Evolutionary conservation across 2,888 invertebrate genomes (phyloP), one percentile per base, ranked within the genome.

Genomic region (Drosophila rubida): DNA sequence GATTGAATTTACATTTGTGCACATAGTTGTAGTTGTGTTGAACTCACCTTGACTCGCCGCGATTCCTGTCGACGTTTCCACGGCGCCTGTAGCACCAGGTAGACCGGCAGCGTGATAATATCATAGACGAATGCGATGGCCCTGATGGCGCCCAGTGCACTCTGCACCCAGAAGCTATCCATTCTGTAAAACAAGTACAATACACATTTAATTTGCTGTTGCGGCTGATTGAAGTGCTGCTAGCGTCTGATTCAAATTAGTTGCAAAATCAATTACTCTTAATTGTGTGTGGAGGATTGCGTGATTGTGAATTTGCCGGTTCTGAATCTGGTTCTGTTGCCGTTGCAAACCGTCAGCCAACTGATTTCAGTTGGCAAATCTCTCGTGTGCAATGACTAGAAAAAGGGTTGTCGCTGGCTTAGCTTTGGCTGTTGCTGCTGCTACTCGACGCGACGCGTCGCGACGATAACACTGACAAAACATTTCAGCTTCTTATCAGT

Each of bases 91-190:
- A 96, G 92, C 72, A 98, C 93, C 87, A 97, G 94, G 93, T 97
- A 98, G 25, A 98, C 94, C 68, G 98, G 97, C 93, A 97, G 96
- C 68, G 98, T 97, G 90, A 98, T 93, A 88, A 98, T 94, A 92
- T 98, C 98, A 93, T 96, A 97, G 77, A 98, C 94, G 91, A 97
- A 95, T 82, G 96, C 95, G 80, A 97, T 93, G 53, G 95, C 95
- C 91, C 95, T 95, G 89, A 97, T 94, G 80, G 96, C 95, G 80
- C 94, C 94, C 88, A 97, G 93, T 88, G 95, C 95, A 90, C 95
- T 93, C 90, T 94, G 94, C 89, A 94, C 94, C 94, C 94, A 94
- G 92, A 94, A 93, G 91, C 94, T 93, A 89, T 94, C 94, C 93
- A 94, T 94, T 89, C 94, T 94, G 92, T 1, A 16, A 16, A 37